Evolutionary conservation across 2,888 invertebrate genomes (phyloP).

Genomic region (Dexiosoma caninum): DNA sequence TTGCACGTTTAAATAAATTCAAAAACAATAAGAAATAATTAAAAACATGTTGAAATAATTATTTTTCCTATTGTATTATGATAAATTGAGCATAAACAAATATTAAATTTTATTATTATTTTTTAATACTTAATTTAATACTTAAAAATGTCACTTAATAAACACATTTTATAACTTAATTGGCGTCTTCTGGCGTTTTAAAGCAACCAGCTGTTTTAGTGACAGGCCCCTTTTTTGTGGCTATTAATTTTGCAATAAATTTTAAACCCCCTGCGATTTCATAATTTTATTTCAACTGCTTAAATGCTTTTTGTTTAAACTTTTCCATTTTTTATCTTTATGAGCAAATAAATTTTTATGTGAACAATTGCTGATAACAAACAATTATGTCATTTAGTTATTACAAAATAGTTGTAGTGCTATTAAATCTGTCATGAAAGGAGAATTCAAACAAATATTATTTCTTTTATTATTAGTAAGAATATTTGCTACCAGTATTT

Average conservation of each 20-base stretch:
- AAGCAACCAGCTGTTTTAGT: slow-evolving; percentile 51
- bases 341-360: slow-evolving; percentile 51
- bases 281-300: slow-evolving; percentile 33
- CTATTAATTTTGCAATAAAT: slow-evolving; percentile 31
- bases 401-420: slow-evolving; percentile 50
- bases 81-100: neutral
- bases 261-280: slow-evolving; percentile 22
- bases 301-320: neutral
- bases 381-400: slow-evolving; percentile 54
- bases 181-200: too few species aligned
- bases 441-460: slow-evolving; percentile 24
- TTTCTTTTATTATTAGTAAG: too few species aligned
- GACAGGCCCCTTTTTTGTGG: slow-evolving; percentile 47
- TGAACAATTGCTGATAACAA: slow-evolving; percentile 33
- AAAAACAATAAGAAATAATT: neutral
- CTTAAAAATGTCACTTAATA: too few species aligned
- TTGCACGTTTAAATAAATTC: neutral
- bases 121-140: too few species aligned
- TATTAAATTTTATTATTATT: slow-evolving; percentile 6
- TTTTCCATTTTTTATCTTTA: slow-evolving; percentile 19
- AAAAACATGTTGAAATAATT: slow-evolving; percentile 30
- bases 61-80: slow-evolving; percentile 16
- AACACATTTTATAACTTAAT: too few species aligned
- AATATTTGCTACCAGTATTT: too few species aligned
- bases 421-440: slow-evolving; percentile 48